Conservation (phyloP, 2,113 vertebrate species). For the Dermatemys mawii region DNA sequence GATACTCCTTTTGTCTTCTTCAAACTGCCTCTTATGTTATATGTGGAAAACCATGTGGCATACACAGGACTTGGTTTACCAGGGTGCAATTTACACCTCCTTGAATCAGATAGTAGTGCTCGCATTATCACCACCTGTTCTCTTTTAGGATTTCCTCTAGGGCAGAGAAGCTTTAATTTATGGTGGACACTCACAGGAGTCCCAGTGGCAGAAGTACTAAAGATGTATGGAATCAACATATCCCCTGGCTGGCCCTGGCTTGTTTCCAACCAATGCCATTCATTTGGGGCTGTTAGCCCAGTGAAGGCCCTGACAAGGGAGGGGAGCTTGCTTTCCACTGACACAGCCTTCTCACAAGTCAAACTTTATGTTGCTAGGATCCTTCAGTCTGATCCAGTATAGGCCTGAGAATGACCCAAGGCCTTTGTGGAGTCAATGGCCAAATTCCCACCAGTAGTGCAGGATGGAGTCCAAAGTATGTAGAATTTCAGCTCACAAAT, state of each 20-base stretch:
- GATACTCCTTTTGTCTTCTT: neutral
- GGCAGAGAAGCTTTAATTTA: neutral
- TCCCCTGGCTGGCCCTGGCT: neutral
- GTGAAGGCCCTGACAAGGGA: neutral
- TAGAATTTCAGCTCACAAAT: neutral
- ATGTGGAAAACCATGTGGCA: neutral
- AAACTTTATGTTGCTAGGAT: neutral
- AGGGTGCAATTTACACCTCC: fast-evolving
- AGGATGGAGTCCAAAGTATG: neutral
- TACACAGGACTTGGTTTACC: neutral
- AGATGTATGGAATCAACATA: neutral
- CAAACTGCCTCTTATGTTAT: neutral
- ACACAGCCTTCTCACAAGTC: neutral
- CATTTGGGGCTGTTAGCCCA: neutral
- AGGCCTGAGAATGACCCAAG: neutral
- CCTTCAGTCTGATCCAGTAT: neutral
- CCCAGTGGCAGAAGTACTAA: neutral
- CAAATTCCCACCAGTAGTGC: neutral
- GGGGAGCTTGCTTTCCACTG: neutral
- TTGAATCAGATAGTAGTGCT: neutral
- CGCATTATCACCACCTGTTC: neutral
- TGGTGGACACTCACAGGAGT: neutral
- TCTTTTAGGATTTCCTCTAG: neutral
- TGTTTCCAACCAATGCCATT: neutral
- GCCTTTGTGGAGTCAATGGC: neutral